These are phyloP conservation scores for Daboia siamensis DNA, from an alignment of 2,113 vertebrate species.

Conservation along the genomic window DNA sequence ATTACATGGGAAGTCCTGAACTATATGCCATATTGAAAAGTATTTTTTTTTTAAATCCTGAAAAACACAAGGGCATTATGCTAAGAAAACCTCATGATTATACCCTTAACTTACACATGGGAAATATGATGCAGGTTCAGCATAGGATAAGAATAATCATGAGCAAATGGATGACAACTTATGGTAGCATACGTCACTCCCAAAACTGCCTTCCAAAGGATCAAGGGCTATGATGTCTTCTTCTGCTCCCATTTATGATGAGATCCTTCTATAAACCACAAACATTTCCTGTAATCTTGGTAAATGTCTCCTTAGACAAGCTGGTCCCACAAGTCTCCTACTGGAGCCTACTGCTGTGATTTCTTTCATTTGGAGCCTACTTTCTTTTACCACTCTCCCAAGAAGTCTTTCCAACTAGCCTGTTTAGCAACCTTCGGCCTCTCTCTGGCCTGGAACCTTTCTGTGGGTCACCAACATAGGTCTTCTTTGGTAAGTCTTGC, in stretches of 20 bases:
- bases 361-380: neutral
- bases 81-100: no score
- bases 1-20: no score
- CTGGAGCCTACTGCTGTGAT: neutral
- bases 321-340: neutral
- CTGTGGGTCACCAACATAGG: neutral
- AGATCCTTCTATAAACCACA: neutral
- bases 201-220: no score
- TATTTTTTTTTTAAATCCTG: no score
- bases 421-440: neutral
- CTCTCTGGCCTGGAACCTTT: neutral
- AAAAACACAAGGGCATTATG: no score
- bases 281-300: neutral
- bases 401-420: neutral
- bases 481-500: neutral
- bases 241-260: neutral
- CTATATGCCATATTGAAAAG: no score
- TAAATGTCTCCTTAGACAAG: neutral
- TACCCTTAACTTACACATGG: no score
- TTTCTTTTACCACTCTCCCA: neutral
- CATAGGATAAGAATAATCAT: no score
- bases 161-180: no score
- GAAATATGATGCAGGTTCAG: no score
- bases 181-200: no score
- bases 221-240: neutral